phyloP scores from a whole-genome alignment of 1,140 invertebrate genomes.

The Drosophila fuyamai region DNA sequence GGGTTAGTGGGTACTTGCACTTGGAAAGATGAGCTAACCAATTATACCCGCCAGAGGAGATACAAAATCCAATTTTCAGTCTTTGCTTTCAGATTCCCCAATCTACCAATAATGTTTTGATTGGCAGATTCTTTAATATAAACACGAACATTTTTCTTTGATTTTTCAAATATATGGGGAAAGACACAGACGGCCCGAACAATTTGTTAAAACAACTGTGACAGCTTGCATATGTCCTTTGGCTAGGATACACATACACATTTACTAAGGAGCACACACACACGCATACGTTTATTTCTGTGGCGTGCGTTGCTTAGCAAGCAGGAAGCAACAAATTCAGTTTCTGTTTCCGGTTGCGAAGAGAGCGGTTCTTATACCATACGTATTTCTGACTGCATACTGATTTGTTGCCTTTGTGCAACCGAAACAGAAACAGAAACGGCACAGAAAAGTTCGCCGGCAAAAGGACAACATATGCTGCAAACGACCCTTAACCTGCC shows the following conservation, averaged over 20 bases:
- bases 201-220: constrained; percentile 84
- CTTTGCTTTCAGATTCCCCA: constrained; percentile 14
- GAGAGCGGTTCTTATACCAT: constrained; percentile 26
- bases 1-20: not conserved
- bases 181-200: constrained; percentile 43
- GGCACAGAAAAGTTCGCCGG: constrained; percentile 29
- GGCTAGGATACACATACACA: constrained; percentile 37
- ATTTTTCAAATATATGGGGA: constrained; percentile 30
- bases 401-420: constrained; percentile 81
- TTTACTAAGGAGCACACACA: constrained; percentile 6
- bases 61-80: constrained; percentile 22
- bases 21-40: not conserved
- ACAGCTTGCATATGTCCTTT: constrained; percentile 83
- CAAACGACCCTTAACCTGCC: constrained; percentile 75
- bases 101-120: constrained; percentile 54
- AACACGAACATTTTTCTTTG: constrained; percentile 26
- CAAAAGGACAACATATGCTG: constrained; percentile 72
- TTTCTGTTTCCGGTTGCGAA: constrained; percentile 72
- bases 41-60: not conserved
- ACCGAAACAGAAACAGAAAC: constrained; percentile 54
- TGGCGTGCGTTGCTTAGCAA: constrained; percentile 81
- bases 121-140: constrained; percentile 31
- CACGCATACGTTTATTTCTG: constrained; percentile 51
- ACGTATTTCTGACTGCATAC: constrained; percentile 80
- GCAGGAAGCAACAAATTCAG: constrained; percentile 83